Conservation (phyloP, 2,797 vertebrate species). For the Phrynocephalus forsythii region DNA sequence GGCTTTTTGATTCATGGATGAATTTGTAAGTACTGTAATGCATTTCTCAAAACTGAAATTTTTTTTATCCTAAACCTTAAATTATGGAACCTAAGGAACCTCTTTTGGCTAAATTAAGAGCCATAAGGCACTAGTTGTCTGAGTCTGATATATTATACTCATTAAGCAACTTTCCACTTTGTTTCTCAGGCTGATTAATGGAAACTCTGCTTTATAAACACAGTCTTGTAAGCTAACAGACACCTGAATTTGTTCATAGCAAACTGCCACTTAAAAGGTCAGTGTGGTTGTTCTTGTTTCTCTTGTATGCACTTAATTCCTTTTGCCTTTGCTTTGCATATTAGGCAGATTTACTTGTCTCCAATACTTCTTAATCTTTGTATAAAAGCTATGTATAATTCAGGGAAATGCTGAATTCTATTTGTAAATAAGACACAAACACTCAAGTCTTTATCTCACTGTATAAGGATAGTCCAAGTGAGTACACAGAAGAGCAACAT, state of each 20-base stretch:
- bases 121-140: not conserved
- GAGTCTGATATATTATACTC: not conserved
- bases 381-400: slow-evolving; percentile 2
- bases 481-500: fast-evolving
- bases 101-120: not conserved
- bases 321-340: not conserved
- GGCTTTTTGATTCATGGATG: not conserved
- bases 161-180: slow-evolving; percentile 31
- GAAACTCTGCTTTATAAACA: slow-evolving; percentile 30
- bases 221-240: slow-evolving; percentile 18
- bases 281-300: not conserved
- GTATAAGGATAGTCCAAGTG: not conserved
- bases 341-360: slow-evolving; percentile 8
- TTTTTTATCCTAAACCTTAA: not conserved
- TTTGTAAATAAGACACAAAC: not conserved
- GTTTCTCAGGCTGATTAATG: slow-evolving; percentile 35
- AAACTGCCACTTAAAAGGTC: slow-evolving; percentile 27
- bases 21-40: not conserved
- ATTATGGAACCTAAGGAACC: not conserved
- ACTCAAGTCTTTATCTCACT: not conserved
- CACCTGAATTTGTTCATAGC: not conserved
- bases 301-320: not conserved
- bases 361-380: not conserved
- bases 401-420: not conserved
- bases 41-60: not conserved